A percentile compares a stretch with the other conserved stretches of the same genome.
Conservation (phyloP, 2,888 invertebrate species). For the Tholera decimalis region DNA sequence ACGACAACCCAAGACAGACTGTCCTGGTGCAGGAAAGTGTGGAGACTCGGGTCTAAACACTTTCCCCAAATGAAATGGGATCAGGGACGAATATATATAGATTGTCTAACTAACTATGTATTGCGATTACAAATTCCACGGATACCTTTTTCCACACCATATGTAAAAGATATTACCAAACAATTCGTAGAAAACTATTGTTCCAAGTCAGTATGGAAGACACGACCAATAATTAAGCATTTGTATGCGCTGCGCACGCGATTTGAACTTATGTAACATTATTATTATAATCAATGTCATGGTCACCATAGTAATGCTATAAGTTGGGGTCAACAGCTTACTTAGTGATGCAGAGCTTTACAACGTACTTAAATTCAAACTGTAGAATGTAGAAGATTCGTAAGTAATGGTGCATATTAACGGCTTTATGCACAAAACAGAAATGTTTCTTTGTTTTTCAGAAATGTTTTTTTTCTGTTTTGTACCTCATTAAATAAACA, state of each 20-base stretch:
- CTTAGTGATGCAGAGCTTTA: conserved; percentile 6
- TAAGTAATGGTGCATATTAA: background rate
- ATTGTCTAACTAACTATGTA: too few relatives aligned
- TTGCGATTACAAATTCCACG: background rate
- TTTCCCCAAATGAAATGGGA: too few relatives aligned
- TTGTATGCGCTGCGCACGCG: conserved; percentile 23
- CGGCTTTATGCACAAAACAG: too few relatives aligned
- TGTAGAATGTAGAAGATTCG: conserved; percentile 5
- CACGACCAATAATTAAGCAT: conserved; percentile 16
- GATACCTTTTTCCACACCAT: background rate
- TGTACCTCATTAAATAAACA: too few relatives aligned
- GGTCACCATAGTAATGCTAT: conserved; percentile 37
- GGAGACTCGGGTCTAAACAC: too few relatives aligned
- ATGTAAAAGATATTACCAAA: background rate
- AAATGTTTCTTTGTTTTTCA: too few relatives aligned
- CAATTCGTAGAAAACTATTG: background rate
- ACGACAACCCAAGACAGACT: too few relatives aligned
- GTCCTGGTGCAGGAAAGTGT: too few relatives aligned
- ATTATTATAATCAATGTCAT: conserved; percentile 43
- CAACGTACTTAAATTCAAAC: background rate
- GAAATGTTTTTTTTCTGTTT: too few relatives aligned
- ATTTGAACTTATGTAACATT: conserved; percentile 39
- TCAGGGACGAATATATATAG: too few relatives aligned
- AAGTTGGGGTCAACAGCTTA: conserved; percentile 24
- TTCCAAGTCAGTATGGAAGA: conserved; percentile 21